Evolutionary conservation across 2,888 invertebrate species (phyloP), one percentile per base, ranked within the genome.

Genomic region (Trimorus sp.): DNA sequence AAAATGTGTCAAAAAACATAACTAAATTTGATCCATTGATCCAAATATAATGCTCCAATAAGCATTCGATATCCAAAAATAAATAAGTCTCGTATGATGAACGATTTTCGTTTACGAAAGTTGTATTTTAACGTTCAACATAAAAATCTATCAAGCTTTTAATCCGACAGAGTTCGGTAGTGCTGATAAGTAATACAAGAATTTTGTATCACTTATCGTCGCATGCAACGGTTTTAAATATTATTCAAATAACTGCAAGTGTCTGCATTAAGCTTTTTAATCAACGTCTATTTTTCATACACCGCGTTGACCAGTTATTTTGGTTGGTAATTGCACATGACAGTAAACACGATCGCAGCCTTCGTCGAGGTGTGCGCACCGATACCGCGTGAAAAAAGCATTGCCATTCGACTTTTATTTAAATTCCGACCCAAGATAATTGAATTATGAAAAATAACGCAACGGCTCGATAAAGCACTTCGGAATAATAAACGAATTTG

Each of bases 261-360:
- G 69, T 15, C 16, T 68, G 63, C 26, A 40, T 15, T 9, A n/a
- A n/a, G 16, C 62, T 69, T 71, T 78, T 71, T 65, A 71, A 66
- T 78, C 78, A 53, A 14, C 45, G 37, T 49, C 37, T 71, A 65
- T 71, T 71, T 71, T 71, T 71, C 71, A 59, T 8, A 45, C 40
- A 26, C 16, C 37, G 45, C 59, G 38, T 53, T 65, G 36, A 38
- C 58, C 63, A 60, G 45, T 78, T 66, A 53, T 59, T 71, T 65
- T 60, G 63, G 70, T 15, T 16, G 69, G 56, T 70, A 77, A 77
- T 77, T 70, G 45, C 56, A 63, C 60, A 40, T 58, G 70, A 77
- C 68, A 62, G 70, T 70, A 63, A 77, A 66, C 76, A 69, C 54
- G 59, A 37, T 59, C 40, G 71, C 16, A 71, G 15, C 78, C 71